Percentiles rank a stretch among this genome's conserved stretches.
These are phyloP conservation scores for Aphrophora alni DNA, from an alignment of 2,888 invertebrate genomes.

Conservation along the genomic window DNA sequence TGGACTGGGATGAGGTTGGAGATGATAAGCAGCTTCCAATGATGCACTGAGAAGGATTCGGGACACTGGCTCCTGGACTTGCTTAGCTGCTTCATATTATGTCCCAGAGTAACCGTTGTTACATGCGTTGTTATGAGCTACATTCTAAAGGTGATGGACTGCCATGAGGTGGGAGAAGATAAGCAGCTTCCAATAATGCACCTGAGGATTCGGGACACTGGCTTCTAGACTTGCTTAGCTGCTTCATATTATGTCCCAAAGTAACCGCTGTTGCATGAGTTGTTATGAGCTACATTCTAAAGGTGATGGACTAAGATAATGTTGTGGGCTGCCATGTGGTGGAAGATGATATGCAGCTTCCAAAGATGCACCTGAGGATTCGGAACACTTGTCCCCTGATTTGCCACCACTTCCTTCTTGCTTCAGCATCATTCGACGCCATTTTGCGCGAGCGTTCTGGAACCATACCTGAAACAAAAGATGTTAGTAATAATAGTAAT, in stretches of 20 bases:
- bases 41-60: conserved; percentile 63
- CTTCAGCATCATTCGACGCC: conserved; percentile 86
- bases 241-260: background rate
- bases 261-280: background rate
- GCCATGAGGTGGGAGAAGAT: conserved; percentile 62
- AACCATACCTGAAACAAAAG: conserved; percentile 86
- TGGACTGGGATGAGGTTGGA: conserved; percentile 65
- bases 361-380: conserved; percentile 65
- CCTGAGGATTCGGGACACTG: conserved; percentile 67
- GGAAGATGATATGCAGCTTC: conserved; percentile 58
- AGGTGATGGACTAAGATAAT: conserved; percentile 63
- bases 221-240: conserved; percentile 63
- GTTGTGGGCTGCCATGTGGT: conserved; percentile 63
- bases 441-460: conserved; percentile 93
- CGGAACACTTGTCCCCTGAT: conserved; percentile 69
- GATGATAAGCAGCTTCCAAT: conserved; percentile 59
- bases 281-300: conserved; percentile 65
- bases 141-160: conserved; percentile 72
- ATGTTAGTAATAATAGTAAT: background rate
- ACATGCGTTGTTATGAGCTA: conserved; percentile 47
- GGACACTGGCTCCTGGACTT: conserved; percentile 72
- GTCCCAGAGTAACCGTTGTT: too few relatives aligned
- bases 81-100: background rate
- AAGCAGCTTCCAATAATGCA: conserved; percentile 62
- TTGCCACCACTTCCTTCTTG: conserved; percentile 70